These are phyloP conservation scores for Drosophila pandora DNA, from an alignment of 1,140 invertebrate species.

Conservation along the genomic window DNA sequence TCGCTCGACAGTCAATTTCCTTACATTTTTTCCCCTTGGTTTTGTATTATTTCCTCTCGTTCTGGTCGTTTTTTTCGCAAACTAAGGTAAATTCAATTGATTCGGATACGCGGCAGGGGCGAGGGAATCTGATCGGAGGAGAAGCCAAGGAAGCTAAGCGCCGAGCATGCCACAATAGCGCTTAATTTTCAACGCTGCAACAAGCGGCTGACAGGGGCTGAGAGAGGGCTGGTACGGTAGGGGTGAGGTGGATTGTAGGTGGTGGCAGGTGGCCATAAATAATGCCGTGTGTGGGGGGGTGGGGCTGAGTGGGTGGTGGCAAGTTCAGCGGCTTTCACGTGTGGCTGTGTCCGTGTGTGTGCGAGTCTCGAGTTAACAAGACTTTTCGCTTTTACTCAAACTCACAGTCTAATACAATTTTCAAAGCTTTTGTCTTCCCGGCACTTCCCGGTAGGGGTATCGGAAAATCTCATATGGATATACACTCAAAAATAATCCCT, in stretches of 20 bases:
- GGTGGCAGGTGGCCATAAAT: slow-evolving; percentile 44
- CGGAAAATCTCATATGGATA: slow-evolving; percentile 17
- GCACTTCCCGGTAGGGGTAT: slow-evolving; percentile 24
- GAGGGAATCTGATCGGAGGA: slow-evolving; percentile 15
- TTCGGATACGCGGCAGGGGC: slow-evolving; percentile 12
- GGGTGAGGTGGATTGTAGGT: background rate
- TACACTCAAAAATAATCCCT: slow-evolving; percentile 15
- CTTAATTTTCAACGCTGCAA: slow-evolving; percentile 75
- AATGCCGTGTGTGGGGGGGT: slow-evolving; percentile 35
- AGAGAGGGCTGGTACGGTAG: slow-evolving; percentile 4
- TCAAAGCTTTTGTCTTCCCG: slow-evolving; percentile 49
- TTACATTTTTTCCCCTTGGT: slow-evolving; percentile 37
- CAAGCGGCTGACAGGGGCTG: slow-evolving; percentile 28
- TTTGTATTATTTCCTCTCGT: slow-evolving; percentile 33
- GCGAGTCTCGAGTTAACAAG: slow-evolving; percentile 62
- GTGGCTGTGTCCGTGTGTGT: slow-evolving; percentile 19
- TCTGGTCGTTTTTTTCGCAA: slow-evolving; percentile 33
- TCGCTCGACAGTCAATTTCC: slow-evolving; percentile 61
- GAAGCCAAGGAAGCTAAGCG: slow-evolving; percentile 34
- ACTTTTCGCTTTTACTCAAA: slow-evolving; percentile 73
- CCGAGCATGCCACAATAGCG: slow-evolving; percentile 61
- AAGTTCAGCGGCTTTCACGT: slow-evolving; percentile 18
- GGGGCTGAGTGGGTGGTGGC: background rate
- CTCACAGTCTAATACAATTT: slow-evolving; percentile 59
- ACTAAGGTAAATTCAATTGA: slow-evolving; percentile 80